Evolutionary conservation across 92 coral and sea anemone genomes (phyloP).

Genomic region (Scolanthus callimorphus): DNA sequence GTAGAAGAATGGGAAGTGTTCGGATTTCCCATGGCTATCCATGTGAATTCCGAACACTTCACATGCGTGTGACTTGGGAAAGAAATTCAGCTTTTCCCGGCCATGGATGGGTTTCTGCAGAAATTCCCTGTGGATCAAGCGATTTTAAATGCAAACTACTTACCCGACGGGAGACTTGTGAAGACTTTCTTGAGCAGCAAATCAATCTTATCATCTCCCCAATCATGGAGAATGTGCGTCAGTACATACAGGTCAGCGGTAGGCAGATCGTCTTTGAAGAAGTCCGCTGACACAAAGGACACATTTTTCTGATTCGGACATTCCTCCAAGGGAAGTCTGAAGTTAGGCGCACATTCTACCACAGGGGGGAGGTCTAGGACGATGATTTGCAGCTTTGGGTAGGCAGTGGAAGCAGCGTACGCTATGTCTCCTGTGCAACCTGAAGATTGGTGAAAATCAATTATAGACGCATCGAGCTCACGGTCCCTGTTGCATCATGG

Average conservation of each 20-base stretch:
- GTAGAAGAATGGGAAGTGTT: too few relatives aligned
- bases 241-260: slow-evolving; percentile 64
- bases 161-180: slow-evolving; percentile 63
- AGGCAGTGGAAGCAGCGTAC: slow-evolving; percentile 58
- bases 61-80: too few relatives aligned
- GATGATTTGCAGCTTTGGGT: slow-evolving; percentile 77
- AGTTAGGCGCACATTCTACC: slow-evolving; percentile 39
- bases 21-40: too few relatives aligned
- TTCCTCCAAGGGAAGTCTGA: slow-evolving; percentile 41
- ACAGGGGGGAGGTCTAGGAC: slow-evolving; percentile 73
- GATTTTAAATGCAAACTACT: too few relatives aligned
- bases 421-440: slow-evolving; percentile 60
- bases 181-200: slow-evolving; percentile 43
- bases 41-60: too few relatives aligned
- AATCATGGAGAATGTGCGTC: slow-evolving; percentile 53
- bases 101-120: too few relatives aligned
- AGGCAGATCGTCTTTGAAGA: slow-evolving; percentile 63
- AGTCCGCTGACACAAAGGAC: slow-evolving; percentile 53
- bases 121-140: too few relatives aligned
- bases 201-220: slow-evolving; percentile 56
- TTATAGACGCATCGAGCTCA: too few relatives aligned
- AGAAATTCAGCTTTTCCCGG: too few relatives aligned
- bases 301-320: slow-evolving; percentile 71
- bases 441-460: too few relatives aligned
- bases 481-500: too few relatives aligned